phyloP scores from a whole-genome alignment of 1,140 invertebrate species.

The Popillia japonica region DNA sequence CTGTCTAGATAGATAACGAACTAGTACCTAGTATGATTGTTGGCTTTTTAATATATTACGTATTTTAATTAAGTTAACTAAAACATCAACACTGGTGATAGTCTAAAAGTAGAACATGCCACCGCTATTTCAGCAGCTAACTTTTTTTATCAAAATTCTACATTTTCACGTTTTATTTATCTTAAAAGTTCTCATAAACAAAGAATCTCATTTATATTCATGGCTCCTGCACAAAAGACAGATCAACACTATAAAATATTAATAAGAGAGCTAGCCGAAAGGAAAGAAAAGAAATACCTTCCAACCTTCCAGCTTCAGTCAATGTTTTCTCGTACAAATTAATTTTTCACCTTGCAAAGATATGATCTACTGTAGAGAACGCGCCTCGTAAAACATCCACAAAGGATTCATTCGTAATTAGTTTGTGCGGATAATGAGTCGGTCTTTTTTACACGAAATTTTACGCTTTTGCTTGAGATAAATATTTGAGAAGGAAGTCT shows the following conservation, averaged over 20 bases:
- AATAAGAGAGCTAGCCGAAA: background rate
- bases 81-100: too few relatives aligned
- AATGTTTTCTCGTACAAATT: background rate
- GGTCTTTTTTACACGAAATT: background rate
- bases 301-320: background rate
- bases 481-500: background rate
- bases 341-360: background rate
- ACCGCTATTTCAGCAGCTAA: too few relatives aligned
- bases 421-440: background rate
- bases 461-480: background rate
- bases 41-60: too few relatives aligned
- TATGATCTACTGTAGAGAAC: background rate
- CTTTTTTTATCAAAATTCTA: background rate
- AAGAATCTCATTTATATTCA: background rate
- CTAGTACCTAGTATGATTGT: too few relatives aligned
- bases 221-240: background rate
- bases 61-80: too few relatives aligned
- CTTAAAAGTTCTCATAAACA: background rate
- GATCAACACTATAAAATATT: background rate
- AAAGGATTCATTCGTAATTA: conserved; percentile 12
- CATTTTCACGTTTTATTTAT: background rate
- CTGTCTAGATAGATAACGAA: too few relatives aligned
- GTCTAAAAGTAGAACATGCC: too few relatives aligned
- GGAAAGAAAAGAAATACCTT: background rate
- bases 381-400: background rate